Conservation (phyloP, 92 coral and sea anemone species). For the Heteractis magnifica region DNA sequence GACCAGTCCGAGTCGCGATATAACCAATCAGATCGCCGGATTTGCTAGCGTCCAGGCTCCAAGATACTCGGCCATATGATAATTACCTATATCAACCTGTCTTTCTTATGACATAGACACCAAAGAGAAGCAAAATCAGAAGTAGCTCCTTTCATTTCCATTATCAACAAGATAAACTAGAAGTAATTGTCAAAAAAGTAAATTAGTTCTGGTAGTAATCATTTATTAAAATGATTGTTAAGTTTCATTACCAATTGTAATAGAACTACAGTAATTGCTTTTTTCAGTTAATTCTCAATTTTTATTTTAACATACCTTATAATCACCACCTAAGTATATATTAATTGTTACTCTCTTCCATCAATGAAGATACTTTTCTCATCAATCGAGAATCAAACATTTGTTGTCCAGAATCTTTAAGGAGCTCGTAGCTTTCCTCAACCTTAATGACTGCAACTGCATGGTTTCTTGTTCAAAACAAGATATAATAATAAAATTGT, state of each 20-base stretch:
- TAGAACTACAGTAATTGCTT: neutral
- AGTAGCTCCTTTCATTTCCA: constrained; percentile 19
- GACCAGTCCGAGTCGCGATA: too few species aligned
- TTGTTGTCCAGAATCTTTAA: too few species aligned
- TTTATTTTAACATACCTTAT: constrained; percentile 15
- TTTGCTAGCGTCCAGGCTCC: too few species aligned
- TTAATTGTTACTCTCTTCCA: neutral
- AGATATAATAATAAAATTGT: too few species aligned
- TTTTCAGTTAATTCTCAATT: neutral
- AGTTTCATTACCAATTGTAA: neutral
- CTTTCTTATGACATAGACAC: constrained; percentile 9
- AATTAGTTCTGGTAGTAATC: neutral
- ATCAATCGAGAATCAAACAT: too few species aligned
- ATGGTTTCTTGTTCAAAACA: too few species aligned
- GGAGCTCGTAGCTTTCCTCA: too few species aligned
- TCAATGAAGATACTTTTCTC: too few species aligned
- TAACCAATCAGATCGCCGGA: too few species aligned
- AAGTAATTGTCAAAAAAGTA: neutral
- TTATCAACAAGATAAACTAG: constrained; percentile 10
- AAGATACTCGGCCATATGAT: too few species aligned
- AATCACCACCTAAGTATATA: constrained; percentile 16
- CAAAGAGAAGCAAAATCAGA: constrained; percentile 21
- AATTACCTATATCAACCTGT: neutral
- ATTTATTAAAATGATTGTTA: too few species aligned
- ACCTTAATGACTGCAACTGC: too few species aligned